Base-by-base conservation (phyloP, 2,113 vertebrate genomes). In the Aspiorhynchus laticeps region DNA sequence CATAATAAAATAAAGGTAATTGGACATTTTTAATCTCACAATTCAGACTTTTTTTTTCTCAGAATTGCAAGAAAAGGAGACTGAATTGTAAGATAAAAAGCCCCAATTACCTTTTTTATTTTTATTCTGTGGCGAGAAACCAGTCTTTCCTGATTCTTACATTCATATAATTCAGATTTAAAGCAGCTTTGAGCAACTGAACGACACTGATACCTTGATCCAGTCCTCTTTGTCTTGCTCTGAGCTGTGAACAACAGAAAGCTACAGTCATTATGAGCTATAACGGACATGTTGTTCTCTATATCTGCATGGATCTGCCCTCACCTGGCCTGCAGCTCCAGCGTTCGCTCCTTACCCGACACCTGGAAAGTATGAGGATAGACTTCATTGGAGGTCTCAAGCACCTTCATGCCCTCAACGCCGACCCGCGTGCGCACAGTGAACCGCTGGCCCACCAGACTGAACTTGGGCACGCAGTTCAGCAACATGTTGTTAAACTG, bases 401-500 rank as follows among this genome's bases (percentile, higher is more conserved):
- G 93, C 65, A 98, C 96, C 84, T 97, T 96, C 97, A 99, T 98
- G 24, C 96, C 96, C 9, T 98, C 96, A 33, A 99, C 93, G 28
- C 97, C 96, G 5, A 99, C 96, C 79, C 95, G 96, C 36, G 95
- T 97, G 48, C 97, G 96, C 48, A 99, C 95, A 0, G 97, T 96
- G 84, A 96, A 98, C 48, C 97, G 96, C 79, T 96, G 97, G 87
- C 97, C 97, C 7, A 97, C 96, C 74, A 98, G 93, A 92, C 97
- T 97, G 95, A 99, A 99, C 92, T 95, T 97, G 8, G 97, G 96
- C 81, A 96, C 96, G 91, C 97, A 98, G 94, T 98, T 98, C 67
- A 99, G 95, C 90, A 99, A 89, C 93, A 97, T 98, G 90, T 98
- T 97, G 96, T 99, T 99, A 92, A 99, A 98, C 98, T 99, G 91